These are phyloP conservation scores for Cheirogaleus medius DNA, from an alignment of 2,113 vertebrate species.

Conservation along the genomic window DNA sequence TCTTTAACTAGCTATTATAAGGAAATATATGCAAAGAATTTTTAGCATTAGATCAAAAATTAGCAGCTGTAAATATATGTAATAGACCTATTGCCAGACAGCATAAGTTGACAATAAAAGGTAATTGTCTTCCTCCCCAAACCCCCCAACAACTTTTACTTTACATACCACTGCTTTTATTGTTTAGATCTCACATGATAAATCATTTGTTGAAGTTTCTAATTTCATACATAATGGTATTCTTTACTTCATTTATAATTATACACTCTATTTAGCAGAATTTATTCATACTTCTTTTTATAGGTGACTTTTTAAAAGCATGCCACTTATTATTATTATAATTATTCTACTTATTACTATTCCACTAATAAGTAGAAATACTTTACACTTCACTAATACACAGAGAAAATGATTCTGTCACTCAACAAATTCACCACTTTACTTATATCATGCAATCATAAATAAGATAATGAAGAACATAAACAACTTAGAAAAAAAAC, in stretches of 20 bases:
- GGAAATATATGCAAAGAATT: neutral
- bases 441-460: neutral
- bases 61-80: neutral
- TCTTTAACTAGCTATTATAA: neutral
- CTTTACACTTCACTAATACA: neutral
- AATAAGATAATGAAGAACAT: neutral
- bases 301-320: neutral
- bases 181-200: neutral
- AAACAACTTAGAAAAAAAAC: neutral
- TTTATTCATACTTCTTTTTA: neutral
- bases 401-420: neutral
- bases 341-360: neutral
- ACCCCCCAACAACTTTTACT: no score
- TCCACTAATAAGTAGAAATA: neutral
- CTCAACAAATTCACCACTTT: neutral
- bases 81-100: neutral
- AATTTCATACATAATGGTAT: neutral
- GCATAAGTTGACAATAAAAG: neutral
- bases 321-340: neutral
- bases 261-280: neutral
- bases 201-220: neutral
- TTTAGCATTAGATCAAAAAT: neutral
- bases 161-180: neutral
- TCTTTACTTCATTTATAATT: neutral
- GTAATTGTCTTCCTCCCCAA: neutral